Evolutionary conservation across 1,140 invertebrate genomes (phyloP).

Genomic region (Lepidurus packardi): DNA sequence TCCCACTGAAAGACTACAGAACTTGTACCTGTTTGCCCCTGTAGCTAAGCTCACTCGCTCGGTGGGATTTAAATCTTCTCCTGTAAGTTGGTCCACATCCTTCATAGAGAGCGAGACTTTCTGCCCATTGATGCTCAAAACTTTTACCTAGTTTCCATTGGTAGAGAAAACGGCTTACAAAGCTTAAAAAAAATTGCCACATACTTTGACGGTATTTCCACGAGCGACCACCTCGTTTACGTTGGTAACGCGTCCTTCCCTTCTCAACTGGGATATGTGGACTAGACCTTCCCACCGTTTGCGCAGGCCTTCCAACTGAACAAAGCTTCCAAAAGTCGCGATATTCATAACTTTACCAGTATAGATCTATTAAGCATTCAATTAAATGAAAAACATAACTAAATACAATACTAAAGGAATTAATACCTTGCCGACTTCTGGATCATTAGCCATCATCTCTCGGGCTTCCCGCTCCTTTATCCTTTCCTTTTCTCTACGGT

Average conservation of each 20-base stretch:
- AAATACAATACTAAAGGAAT: not conserved
- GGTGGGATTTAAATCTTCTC: conserved; percentile 87
- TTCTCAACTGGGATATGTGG: conserved; percentile 90
- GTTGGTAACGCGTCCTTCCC: conserved; percentile 89
- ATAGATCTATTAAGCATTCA: conserved; percentile 63
- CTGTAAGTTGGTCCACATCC: conserved; percentile 93
- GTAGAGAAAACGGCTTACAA: conserved; percentile 32
- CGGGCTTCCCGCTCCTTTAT: conserved; percentile 39
- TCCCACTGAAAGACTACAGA: not conserved
- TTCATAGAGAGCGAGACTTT: conserved; percentile 97
- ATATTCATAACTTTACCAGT: conserved; percentile 91
- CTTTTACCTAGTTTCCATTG: conserved; percentile 58
- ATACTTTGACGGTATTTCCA: conserved; percentile 80
- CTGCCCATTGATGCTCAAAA: conserved; percentile 80
- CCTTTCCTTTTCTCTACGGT: conserved; percentile 40
- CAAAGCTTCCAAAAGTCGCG: conserved; percentile 96
- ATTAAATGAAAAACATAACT: conserved; percentile 34
- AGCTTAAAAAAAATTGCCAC: conserved; percentile 44
- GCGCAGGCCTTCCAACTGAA: conserved; percentile 84
- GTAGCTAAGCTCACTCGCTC: conserved; percentile 42
- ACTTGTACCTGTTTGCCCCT: conserved; percentile 33
- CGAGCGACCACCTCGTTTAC: conserved; percentile 88
- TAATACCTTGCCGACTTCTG: conserved; percentile 46
- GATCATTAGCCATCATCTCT: conserved; percentile 45
- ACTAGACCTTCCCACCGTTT: conserved; percentile 88